These are phyloP conservation scores for Manduca sexta DNA, from an alignment of 1,140 invertebrate genomes.

Conservation along the genomic window DNA sequence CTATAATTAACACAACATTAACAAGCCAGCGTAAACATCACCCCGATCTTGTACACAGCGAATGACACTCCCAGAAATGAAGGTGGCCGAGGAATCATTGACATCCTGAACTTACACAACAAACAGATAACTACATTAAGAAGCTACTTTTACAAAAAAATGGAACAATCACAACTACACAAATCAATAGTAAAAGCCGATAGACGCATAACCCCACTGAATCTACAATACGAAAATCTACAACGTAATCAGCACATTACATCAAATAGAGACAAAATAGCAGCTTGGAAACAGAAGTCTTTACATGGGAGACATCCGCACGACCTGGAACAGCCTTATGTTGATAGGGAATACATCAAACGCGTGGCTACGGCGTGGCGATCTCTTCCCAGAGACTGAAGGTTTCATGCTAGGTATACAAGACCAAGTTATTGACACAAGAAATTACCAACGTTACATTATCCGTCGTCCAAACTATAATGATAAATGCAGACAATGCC, in stretches of 20 bases:
- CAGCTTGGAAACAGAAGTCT: conserved; percentile 18
- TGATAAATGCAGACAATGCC: conserved; percentile 11
- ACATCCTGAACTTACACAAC: conserved; percentile 8
- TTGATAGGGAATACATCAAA: conserved; percentile 21
- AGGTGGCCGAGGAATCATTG: conserved; percentile 12
- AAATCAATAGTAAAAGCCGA: too few relatives aligned
- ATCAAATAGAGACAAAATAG: background rate
- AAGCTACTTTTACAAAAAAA: too few relatives aligned
- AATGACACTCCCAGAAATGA: conserved; percentile 6
- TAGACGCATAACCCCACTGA: too few relatives aligned
- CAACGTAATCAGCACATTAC: too few relatives aligned
- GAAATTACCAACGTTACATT: conserved; percentile 13
- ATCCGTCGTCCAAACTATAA: too few relatives aligned
- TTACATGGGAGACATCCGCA: conserved; percentile 19
- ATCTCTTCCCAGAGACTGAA: conserved; percentile 10
- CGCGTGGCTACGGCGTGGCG: conserved; percentile 24
- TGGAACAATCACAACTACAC: too few relatives aligned
- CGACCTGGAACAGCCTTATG: conserved; percentile 18
- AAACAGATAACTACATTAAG: background rate
- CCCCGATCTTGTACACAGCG: background rate
- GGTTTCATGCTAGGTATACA: conserved; percentile 16
- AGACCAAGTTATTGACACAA: conserved; percentile 31
- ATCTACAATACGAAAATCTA: too few relatives aligned
- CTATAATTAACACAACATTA: conserved; percentile 1
- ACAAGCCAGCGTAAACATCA: too few relatives aligned